phyloP scores from a whole-genome alignment of 2,113 vertebrate genomes.

The Tragelaphus scriptus region DNA sequence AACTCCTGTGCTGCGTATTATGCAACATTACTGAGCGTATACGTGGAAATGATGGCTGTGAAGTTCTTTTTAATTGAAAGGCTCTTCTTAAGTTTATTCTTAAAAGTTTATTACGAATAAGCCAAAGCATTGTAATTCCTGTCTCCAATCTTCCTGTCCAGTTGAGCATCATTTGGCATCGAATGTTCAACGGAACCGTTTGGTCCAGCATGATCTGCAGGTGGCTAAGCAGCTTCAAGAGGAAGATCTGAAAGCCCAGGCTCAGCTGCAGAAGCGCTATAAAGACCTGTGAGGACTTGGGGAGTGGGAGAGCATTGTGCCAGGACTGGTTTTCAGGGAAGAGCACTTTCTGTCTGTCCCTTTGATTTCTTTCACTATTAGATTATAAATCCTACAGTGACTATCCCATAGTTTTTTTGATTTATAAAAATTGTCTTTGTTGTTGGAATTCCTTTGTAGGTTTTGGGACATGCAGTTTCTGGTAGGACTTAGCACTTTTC shows the following conservation, averaged over 20 bases:
- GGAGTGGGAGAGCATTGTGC: neutral
- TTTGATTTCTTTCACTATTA: neutral
- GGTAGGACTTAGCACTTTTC: neutral
- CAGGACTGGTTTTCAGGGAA: neutral
- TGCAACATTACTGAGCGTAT: neutral
- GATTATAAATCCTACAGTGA: neutral
- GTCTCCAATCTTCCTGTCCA: conserved; percentile 67
- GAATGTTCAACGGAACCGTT: conserved; percentile 93
- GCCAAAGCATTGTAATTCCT: neutral
- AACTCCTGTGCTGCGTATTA: neutral
- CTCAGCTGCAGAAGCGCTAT: conserved; percentile 84
- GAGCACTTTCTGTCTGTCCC: neutral
- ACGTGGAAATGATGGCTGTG: neutral
- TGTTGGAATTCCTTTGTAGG: neutral
- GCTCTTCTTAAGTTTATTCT: neutral
- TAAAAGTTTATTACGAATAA: neutral
- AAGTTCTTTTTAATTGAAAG: neutral
- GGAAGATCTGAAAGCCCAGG: conserved; percentile 90
- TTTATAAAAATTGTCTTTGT: neutral
- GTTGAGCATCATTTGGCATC: conserved; percentile 98
- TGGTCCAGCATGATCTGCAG: conserved; percentile 93
- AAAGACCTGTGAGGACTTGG: conserved; percentile 85
- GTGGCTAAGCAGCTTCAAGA: conserved; percentile 96
- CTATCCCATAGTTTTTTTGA: neutral
- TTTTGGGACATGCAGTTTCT: neutral